These are phyloP conservation scores for Fopius arisanus DNA, from an alignment of 1,140 invertebrate genomes.

Conservation along the genomic window DNA sequence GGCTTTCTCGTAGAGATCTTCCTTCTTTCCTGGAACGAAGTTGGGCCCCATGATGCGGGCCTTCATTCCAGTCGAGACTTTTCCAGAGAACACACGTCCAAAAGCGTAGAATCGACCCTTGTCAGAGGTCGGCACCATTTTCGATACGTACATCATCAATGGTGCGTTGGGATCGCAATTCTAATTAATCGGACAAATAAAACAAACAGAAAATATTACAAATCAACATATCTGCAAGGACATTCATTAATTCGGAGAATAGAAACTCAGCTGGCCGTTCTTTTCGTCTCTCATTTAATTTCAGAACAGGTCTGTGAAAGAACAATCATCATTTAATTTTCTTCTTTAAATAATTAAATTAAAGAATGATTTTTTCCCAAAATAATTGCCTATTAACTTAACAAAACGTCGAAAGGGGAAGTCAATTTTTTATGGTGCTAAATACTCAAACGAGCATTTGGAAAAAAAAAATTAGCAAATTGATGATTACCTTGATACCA, in stretches of 20 bases:
- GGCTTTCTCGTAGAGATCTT: slow-evolving; percentile 98
- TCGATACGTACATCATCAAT: slow-evolving; percentile 99
- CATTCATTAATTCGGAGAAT: background rate
- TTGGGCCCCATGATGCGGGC: slow-evolving; percentile 99
- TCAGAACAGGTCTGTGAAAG: slow-evolving; percentile 64
- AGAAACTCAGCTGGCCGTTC: slow-evolving; percentile 52
- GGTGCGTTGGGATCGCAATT: slow-evolving; percentile 95
- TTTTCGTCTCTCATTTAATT: slow-evolving; percentile 46
- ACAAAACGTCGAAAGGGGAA: too few relatives aligned
- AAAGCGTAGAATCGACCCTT: slow-evolving; percentile 99
- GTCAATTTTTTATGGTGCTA: too few relatives aligned
- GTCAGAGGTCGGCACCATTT: slow-evolving; percentile 99
- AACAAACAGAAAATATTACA: background rate
- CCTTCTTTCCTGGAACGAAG: slow-evolving; percentile 97
- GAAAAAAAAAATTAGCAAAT: slow-evolving; percentile 20
- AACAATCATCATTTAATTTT: slow-evolving; percentile 53
- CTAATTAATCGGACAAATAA: slow-evolving; percentile 65
- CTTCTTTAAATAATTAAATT: too few relatives aligned
- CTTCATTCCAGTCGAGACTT: slow-evolving; percentile 94
- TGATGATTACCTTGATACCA: slow-evolving; percentile 75
- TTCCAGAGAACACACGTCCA: slow-evolving; percentile 99
- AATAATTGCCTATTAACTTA: too few relatives aligned
- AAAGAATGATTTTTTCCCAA: too few relatives aligned
- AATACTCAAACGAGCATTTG: too few relatives aligned
- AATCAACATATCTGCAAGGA: background rate